Evolutionary conservation across 2,797 vertebrate genomes (phyloP).

Genomic region (Pachyuromys duprasi): DNA sequence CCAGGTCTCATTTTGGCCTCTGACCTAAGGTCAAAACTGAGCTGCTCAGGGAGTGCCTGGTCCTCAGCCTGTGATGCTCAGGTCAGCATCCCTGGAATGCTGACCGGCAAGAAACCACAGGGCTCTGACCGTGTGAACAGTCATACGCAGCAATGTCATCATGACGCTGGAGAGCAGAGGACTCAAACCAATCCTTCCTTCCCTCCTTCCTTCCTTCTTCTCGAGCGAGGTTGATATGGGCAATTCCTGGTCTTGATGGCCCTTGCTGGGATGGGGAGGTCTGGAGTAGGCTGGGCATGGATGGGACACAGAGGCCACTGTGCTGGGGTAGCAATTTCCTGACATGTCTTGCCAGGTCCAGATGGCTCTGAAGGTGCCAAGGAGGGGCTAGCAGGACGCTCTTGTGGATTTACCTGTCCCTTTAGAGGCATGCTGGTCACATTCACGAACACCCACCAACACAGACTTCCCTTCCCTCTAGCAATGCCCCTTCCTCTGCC

Average conservation of each 20-base stretch:
- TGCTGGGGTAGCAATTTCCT: not conserved
- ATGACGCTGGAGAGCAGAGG: not conserved
- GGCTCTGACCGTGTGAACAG: not conserved
- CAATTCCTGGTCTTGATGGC: not conserved
- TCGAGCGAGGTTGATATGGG: not conserved
- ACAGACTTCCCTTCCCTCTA: not conserved
- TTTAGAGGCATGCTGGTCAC: too few relatives aligned
- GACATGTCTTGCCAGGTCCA: not conserved
- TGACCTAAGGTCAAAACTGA: not conserved
- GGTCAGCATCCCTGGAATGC: not conserved
- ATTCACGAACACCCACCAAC: not conserved
- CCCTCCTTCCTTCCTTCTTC: not conserved
- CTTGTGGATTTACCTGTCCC: not conserved
- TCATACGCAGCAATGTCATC: not conserved
- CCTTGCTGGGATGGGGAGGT: not conserved
- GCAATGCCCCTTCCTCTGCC: not conserved
- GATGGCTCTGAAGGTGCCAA: not conserved
- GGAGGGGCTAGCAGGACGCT: not conserved
- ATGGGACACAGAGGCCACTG: not conserved
- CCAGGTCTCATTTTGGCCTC: not conserved
- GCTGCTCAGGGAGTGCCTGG: not conserved
- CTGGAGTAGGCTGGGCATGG: fast-evolving
- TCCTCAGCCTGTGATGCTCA: not conserved
- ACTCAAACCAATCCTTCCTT: not conserved
- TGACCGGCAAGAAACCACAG: not conserved